phyloP scores from a whole-genome alignment of 2,797 vertebrate genomes.

The Sphaeramia orbicularis region DNA sequence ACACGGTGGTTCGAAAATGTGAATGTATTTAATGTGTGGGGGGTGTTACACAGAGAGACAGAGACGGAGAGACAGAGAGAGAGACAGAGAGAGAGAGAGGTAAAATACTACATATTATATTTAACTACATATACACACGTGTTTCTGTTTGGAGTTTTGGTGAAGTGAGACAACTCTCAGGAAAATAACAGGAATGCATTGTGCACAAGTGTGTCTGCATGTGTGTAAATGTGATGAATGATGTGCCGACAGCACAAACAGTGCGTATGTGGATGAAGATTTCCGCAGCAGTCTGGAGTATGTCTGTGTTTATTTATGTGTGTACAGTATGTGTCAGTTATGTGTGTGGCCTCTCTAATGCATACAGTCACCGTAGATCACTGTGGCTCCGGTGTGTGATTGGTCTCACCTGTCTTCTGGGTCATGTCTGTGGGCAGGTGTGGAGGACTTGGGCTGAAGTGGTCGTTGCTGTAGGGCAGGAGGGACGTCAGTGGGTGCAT shows the following conservation, averaged over 20 bases:
- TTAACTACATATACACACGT: not conserved
- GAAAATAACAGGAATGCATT: not conserved
- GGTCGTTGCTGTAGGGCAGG: conserved; percentile 95
- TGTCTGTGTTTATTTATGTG: conserved; percentile 31
- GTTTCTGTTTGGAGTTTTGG: conserved; percentile 19
- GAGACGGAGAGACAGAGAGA: not conserved
- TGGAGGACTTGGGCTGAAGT: conserved; percentile 93
- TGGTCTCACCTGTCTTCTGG: conserved; percentile 93
- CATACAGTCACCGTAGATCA: too few species aligned
- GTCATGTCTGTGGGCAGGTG: conserved; percentile 95
- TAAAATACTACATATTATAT: conserved; percentile 22
- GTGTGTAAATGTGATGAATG: conserved; percentile 29
- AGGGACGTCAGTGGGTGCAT: conserved; percentile 95
- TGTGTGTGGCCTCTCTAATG: too few species aligned
- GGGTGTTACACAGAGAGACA: not conserved
- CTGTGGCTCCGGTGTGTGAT: too few species aligned
- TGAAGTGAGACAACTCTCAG: conserved; percentile 4
- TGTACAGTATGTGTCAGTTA: not conserved
- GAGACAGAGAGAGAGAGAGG: not conserved
- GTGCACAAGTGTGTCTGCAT: conserved; percentile 3
- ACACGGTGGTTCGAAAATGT: conserved; percentile 1
- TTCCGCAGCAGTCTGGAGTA: conserved; percentile 34
- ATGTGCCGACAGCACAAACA: conserved; percentile 34
- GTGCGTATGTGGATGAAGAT: conserved; percentile 10
- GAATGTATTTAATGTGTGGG: not conserved